Conservation (phyloP, 2,113 vertebrate species). For the Narcine bancroftii region DNA sequence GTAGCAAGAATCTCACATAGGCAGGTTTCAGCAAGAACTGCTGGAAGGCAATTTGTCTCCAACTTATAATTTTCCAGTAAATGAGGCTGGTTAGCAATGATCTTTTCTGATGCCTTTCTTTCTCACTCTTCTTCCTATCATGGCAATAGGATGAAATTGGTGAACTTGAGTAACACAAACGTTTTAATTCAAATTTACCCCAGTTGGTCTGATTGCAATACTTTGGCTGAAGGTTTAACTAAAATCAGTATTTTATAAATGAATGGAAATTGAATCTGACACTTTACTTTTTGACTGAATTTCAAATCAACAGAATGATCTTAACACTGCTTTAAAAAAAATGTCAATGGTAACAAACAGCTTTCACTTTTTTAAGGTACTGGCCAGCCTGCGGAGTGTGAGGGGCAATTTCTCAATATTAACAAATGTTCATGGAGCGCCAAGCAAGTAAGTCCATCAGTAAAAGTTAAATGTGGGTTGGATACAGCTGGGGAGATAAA, state of each 20-base stretch:
- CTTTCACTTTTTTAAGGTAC: conserved; percentile 61
- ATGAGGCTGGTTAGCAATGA: not conserved
- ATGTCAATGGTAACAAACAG: not conserved
- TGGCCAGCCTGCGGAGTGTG: conserved; percentile 86
- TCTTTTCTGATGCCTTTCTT: not conserved
- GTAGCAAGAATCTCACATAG: not conserved
- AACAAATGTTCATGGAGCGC: conserved; percentile 78
- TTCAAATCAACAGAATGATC: not conserved
- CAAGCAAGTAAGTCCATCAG: conserved; percentile 69
- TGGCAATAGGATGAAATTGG: not conserved
- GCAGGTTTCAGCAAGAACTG: not conserved
- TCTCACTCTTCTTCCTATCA: no score
- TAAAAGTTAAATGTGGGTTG: not conserved
- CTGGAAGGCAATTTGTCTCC: not conserved
- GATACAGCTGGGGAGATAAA: not conserved
- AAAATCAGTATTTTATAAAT: not conserved
- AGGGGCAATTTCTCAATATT: conserved; percentile 88
- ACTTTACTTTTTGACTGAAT: not conserved
- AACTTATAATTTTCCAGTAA: not conserved
- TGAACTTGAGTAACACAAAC: not conserved
- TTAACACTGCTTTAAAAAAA: not conserved
- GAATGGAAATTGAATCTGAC: not conserved
- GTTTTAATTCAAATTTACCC: not conserved
- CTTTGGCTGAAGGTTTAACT: not conserved
- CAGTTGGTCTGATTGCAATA: not conserved